Base-by-base conservation (phyloP, 2,113 vertebrate species). In the Entelurus aequoreus region DNA sequence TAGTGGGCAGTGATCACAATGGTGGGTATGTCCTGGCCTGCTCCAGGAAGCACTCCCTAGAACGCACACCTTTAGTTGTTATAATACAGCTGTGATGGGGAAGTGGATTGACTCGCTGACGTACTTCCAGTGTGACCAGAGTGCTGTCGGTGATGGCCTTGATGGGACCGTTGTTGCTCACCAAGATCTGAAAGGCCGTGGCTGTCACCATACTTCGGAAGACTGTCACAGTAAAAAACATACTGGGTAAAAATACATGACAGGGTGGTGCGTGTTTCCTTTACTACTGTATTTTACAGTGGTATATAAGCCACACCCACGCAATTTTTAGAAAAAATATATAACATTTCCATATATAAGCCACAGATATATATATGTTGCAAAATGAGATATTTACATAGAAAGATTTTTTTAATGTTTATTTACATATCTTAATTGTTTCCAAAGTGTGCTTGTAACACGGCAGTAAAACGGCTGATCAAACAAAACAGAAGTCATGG, bases 1-100 rank as follows among this genome's bases (percentile, higher is more conserved):
- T 91, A 92, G 78, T 92, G 88, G 60, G 92, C 90, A 0, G 90
- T 86, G 71, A 93, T 84, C 62, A 92, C 82, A 2, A 93, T 83
- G 2, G 91, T 90, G 36, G 89, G 88, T 4, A 52, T 54, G 46
- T 91, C 92, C 13, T 87, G 87, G 21, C 71, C 82, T 2, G 71
- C 38, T 66, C 89, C 92, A 36, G 73, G 73, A 54, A 93, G 87
- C 10, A 87, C 79, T 19, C 91, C 91, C 91, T 92, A 67, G 55
- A 76, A 76, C 6, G 68, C 46, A 61, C 62, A 71, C 15, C 15
- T 50, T 8, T 38, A 51, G 6, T 36, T 37, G 14, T 9, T 14
- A 36, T 54, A n/a, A 13, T 38, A 4, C 51, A 14, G 51, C 2
- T 28, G 12, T 53, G 51, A 53, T 35, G 35, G 36, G 21, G 13